Percentiles rank a stretch among this genome's conserved stretches.
Conservation (phyloP, 2,113 vertebrate genomes). For the Seriola dumerili region DNA sequence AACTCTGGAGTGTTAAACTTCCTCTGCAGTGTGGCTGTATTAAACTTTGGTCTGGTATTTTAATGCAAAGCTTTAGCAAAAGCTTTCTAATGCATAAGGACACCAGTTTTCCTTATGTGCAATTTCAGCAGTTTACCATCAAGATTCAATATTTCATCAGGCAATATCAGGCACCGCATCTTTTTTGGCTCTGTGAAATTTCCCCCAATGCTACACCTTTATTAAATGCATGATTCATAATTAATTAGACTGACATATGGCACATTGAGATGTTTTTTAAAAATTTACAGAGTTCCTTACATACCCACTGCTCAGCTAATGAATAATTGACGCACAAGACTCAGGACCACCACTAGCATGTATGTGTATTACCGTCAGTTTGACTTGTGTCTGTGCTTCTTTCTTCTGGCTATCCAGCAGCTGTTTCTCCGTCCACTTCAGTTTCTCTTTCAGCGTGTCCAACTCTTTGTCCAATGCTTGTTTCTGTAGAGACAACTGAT, state of each 20-base stretch:
- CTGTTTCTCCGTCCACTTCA: slow-evolving; percentile 82
- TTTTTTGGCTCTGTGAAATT: background rate
- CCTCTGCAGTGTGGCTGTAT: background rate
- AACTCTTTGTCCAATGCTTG: slow-evolving; percentile 81
- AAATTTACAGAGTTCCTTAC: slow-evolving; percentile 39
- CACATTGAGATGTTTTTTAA: slow-evolving; percentile 47
- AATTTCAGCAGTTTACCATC: background rate
- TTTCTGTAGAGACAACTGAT: slow-evolving; percentile 84
- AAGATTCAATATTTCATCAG: background rate
- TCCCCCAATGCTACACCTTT: background rate
- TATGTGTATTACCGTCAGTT: slow-evolving; percentile 77
- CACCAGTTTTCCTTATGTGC: background rate
- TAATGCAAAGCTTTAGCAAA: background rate
- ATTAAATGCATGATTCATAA: background rate
- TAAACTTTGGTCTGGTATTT: background rate
- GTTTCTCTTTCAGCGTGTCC: slow-evolving; percentile 78
- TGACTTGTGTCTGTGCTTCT: slow-evolving; percentile 80
- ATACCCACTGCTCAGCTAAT: slow-evolving; percentile 27
- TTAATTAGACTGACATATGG: slow-evolving; percentile 32
- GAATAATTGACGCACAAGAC: slow-evolving; percentile 57
- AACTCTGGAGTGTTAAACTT: background rate
- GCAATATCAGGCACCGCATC: background rate
- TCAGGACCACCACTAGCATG: background rate
- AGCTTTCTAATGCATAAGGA: background rate
- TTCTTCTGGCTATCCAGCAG: slow-evolving; percentile 82